These are phyloP conservation scores for Clamator glandarius DNA, from an alignment of 2,797 vertebrate genomes.

Conservation along the genomic window DNA sequence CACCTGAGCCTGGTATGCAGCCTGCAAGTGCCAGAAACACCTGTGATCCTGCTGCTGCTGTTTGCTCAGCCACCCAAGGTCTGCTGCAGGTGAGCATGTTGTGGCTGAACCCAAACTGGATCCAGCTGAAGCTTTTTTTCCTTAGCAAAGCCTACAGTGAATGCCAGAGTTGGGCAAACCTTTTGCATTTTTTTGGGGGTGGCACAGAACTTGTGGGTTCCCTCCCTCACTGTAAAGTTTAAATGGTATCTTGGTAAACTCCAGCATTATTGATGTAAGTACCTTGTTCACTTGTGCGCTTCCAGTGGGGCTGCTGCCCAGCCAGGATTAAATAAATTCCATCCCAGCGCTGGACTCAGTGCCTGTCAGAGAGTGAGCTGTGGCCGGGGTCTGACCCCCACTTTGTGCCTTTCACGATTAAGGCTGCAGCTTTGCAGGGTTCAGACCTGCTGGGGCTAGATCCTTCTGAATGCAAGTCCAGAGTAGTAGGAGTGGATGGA, in stretches of 20 bases:
- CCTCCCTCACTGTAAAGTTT: fast-evolving
- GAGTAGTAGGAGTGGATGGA: neutral
- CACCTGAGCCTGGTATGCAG: neutral
- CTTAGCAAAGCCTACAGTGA: too few species aligned
- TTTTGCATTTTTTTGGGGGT: neutral
- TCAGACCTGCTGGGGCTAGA: neutral
- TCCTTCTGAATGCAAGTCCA: neutral
- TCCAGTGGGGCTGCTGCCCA: neutral
- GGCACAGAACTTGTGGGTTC: too few species aligned
- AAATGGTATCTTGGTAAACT: neutral
- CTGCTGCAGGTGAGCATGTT: neutral
- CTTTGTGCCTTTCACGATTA: neutral
- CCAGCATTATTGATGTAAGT: neutral
- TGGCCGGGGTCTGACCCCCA: neutral
- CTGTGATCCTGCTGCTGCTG: neutral
- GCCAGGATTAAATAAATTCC: neutral
- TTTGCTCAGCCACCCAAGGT: neutral
- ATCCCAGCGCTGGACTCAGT: neutral
- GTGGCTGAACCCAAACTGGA: neutral
- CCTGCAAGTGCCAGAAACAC: neutral
- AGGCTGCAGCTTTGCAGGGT: neutral
- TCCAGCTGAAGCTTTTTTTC: fast-evolving
- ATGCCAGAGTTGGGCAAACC: fast-evolving
- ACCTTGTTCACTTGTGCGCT: fast-evolving
- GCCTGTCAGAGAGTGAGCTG: neutral